Evolutionary conservation across 2,888 invertebrate species (phyloP), one percentile per base, ranked within the genome.

Genomic region (Eupithecia tripunctaria): DNA sequence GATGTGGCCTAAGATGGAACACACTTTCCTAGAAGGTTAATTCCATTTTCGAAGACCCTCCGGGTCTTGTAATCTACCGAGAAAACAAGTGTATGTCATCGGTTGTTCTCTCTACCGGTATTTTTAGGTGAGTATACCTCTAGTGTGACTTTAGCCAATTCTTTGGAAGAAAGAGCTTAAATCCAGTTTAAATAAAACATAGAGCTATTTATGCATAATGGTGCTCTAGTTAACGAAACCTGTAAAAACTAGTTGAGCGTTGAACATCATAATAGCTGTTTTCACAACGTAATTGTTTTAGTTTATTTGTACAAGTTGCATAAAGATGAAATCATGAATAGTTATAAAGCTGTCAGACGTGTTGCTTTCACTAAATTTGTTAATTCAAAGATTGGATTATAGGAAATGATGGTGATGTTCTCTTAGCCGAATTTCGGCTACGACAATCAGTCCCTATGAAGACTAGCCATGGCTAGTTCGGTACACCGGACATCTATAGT

Each of bases 241-340:
- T 71, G 79, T 76, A 76, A 75, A 75, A 76, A 76, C 76, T 29
- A 56, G 78, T 71, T 76, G 67, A 67, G 76, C 75, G 78, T 71
- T 76, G 67, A 67, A 76, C 75, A 76, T 56, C 56, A 56, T 78
- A 78, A 74, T 70, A 78, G 76, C 76, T 71, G 79, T 75, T 79
- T 79, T 70, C 56, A 76, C 77, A 79, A 76, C 71, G 68, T 75
- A 74, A 73, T 75, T 70, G 72, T 75, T 63, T 56, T 51, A 67
- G 56, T 68, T 71, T 68, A 29, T 75, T 68, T 74, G 36, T 72
- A 72, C 70, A 65, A 66, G 75, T 77, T 78, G 77, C 77, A 76
- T 77, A 76, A 74, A 79, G 71, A 76, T 74, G 75, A 71, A 76
- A 79, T 74, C 70, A 56, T 43, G 51, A 65, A 76, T 76, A 75